Evolutionary conservation across 2,113 vertebrate species (phyloP).

Genomic region (Microcebus murinus): DNA sequence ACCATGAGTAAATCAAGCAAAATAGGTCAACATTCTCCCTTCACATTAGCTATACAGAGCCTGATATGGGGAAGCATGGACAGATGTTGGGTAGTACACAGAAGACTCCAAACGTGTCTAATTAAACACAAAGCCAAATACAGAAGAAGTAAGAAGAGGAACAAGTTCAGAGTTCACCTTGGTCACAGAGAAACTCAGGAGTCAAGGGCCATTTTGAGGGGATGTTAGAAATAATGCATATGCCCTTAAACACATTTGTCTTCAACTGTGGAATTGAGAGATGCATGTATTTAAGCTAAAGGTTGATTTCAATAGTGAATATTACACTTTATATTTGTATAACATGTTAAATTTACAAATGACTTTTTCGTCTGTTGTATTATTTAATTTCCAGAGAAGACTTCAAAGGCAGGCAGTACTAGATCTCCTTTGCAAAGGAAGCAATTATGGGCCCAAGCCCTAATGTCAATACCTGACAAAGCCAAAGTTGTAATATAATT

Average conservation of each 20-base stretch:
- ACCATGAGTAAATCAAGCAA: constrained; percentile 52
- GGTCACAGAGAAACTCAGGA: background rate
- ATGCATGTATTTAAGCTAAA: background rate
- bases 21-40: constrained; percentile 56
- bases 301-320: background rate
- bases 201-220: background rate
- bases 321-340: background rate
- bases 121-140: constrained; percentile 47
- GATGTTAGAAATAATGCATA: constrained; percentile 7
- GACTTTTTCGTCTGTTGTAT: background rate
- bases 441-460: background rate
- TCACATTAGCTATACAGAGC: constrained; percentile 37
- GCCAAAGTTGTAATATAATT: background rate
- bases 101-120: background rate
- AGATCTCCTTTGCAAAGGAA: constrained; percentile 1
- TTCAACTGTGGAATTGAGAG: background rate
- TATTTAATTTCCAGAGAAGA: constrained; percentile 39
- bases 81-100: constrained; percentile 36
- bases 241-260: background rate
- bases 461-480: background rate
- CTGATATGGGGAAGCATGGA: background rate
- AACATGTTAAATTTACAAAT: constrained; percentile 27
- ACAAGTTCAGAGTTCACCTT: background rate
- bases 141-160: background rate
- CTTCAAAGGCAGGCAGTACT: background rate